Evolutionary conservation across 1,140 invertebrate genomes (phyloP), one percentile per base, ranked within the genome.

Genomic region (Drosophila setifemur): DNA sequence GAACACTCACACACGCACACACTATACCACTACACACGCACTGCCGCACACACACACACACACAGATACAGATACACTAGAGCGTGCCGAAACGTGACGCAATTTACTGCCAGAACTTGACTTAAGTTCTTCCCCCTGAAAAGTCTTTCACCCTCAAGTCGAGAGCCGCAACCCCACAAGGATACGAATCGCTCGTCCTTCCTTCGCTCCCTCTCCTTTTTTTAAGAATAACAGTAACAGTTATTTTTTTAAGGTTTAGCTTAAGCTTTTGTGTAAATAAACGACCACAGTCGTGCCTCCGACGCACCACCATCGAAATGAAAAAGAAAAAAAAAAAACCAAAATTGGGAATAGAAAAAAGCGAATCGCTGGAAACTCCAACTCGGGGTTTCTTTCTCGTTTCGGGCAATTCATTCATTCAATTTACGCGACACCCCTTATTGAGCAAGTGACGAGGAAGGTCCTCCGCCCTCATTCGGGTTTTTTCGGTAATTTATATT

Each of bases 191-290:
- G 44, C 33, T 48, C 21, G 40, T 33, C 66, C 57, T 53, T 49
- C 55, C 55, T 58, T 75, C 61, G 50, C 55, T 58, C 72, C 61
- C 47, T 69, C 42, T 70, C 43, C 54, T 44, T 76, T 69, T 76
- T 86, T 85, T 85, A 74, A 79, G 81, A 83, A 83, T 83, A 83
- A 83, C 81, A 75, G 81, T 85, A 81, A 73, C 72, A 86, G 81
- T 86, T 86, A 86, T 86, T 86, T 86, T 86, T 86, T 86, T 86
- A 86, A 86, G 81, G 81, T 86, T 86, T 86, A 86, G 81, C 81
- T 86, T 86, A 86, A 86, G 81, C 81, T 86, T 86, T 86, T 86
- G 81, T 86, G 81, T 86, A 86, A 86, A 86, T 86, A 86, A 86
- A 86, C 81, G 81, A 81, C 81, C 82, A 85, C 81, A 86, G 81